These are phyloP conservation scores for Galerucella calmariensis DNA, from an alignment of 2,888 invertebrate genomes.

Conservation along the genomic window DNA sequence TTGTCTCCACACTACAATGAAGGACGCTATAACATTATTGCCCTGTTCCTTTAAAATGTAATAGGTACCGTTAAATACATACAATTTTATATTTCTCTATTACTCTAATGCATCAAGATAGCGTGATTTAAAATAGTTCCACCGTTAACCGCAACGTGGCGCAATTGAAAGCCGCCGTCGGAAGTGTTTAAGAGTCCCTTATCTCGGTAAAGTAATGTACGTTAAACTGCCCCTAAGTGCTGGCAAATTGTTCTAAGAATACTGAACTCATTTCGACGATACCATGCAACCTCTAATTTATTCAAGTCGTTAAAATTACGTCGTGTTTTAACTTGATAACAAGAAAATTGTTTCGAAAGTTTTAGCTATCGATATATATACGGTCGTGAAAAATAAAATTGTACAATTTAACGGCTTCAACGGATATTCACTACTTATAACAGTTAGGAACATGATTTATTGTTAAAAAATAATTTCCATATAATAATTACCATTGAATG, in stretches of 20 bases:
- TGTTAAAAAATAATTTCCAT: not conserved
- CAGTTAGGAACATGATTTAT: not conserved
- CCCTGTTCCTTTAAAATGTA: not conserved
- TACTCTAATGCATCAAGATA: conserved; percentile 41
- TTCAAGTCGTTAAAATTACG: conserved; percentile 38
- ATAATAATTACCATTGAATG: conserved; percentile 9
- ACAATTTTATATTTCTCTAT: conserved; percentile 45
- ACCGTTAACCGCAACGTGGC: conserved; percentile 52
- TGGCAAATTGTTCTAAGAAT: conserved; percentile 63
- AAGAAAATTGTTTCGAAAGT: conserved; percentile 4
- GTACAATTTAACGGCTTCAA: too few species aligned
- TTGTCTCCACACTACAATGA: not conserved
- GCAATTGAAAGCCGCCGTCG: conserved; percentile 64
- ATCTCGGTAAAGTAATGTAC: conserved; percentile 64
- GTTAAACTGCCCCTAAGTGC: conserved; percentile 66
- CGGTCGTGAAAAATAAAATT: too few species aligned
- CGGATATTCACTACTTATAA: not conserved
- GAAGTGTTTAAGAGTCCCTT: conserved; percentile 64
- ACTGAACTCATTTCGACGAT: conserved; percentile 40
- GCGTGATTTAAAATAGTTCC: conserved; percentile 52
- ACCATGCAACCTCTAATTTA: conserved; percentile 55
- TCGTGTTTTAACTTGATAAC: conserved; percentile 16
- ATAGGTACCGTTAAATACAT: conserved; percentile 18
- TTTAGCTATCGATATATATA: not conserved
- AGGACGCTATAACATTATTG: not conserved